Evolutionary conservation across 2,113 vertebrate species (phyloP), one percentile per base, ranked within the genome.

Genomic region (Gymnocephalus cernua): DNA sequence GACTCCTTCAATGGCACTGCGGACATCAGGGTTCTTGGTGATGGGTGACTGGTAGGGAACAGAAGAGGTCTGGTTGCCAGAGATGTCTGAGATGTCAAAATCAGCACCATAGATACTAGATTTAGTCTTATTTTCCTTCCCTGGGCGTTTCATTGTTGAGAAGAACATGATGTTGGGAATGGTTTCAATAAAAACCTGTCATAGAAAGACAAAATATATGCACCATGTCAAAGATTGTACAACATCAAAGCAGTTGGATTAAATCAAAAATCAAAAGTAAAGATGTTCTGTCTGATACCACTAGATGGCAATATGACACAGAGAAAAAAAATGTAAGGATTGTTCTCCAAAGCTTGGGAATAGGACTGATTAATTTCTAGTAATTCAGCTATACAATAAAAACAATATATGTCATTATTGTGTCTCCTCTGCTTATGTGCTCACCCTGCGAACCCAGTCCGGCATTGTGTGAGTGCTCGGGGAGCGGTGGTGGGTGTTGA

Each of bases 381-480:
- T 53, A 2, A 21, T 15, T 53, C 11, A 64, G 13, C 53, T 61
- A 2, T 21, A 50, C 61, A 68, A 95, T 96, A 69, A 65, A 29
- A 80, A 1, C 35, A 2, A 56, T 25, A 54, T 1, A 27, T 16
- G n/a, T 44, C 59, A 57, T 25, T 4, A 11, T 21, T 51, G 6
- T 23, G 48, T 47, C 95, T 96, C 95, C 89, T 47, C 95, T 96
- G 95, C 88, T 68, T 95, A 94, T 96, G 32, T 69, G 16, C 74
- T 90, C 54, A 99, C 98, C 97, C 96, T 99, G 83, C 98, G 96
- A 83, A 99, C 97, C 98, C 98, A 99, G 29, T 88, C 88, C 0
- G 98, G 97, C 98, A 99, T 99, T 47, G 96, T 96, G 51, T 99
- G 98, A 18, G 98, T 99, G 91, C 97, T 99, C 1, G 98, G 98